Percentiles rank a stretch among this genome's conserved stretches.
phyloP scores from a whole-genome alignment of 2,888 invertebrate genomes.

The Hedychridium roseum region DNA sequence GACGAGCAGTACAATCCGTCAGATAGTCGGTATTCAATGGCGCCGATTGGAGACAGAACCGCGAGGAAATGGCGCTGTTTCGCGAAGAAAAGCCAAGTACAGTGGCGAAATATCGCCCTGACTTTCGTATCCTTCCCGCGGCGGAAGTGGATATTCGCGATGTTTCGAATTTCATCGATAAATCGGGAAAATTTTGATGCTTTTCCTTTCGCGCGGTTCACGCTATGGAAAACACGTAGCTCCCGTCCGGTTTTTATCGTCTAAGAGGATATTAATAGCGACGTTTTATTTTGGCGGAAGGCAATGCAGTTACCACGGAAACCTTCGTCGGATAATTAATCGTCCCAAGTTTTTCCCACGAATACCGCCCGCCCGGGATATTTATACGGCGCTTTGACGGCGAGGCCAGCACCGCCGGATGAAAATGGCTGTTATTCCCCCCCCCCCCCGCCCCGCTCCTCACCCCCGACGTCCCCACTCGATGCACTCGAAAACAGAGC shows the following conservation, averaged over 20 bases:
- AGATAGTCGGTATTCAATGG: neutral
- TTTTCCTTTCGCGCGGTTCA: too few relatives aligned
- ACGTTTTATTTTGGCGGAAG: slow-evolving; percentile 15
- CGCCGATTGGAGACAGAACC: slow-evolving; percentile 10
- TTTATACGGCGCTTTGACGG: slow-evolving; percentile 30
- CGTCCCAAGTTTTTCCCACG: slow-evolving; percentile 9
- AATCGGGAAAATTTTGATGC: too few relatives aligned
- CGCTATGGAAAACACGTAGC: neutral
- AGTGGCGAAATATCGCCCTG: too few relatives aligned
- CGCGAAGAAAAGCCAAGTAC: too few relatives aligned
- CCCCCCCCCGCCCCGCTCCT: too few relatives aligned
- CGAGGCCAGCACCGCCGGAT: too few relatives aligned
- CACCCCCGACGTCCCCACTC: too few relatives aligned
- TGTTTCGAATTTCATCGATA: too few relatives aligned
- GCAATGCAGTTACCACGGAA: slow-evolving; percentile 8
- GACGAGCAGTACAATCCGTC: slow-evolving; percentile 3
- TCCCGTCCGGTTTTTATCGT: slow-evolving; percentile 2
- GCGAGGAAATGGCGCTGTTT: slow-evolving; percentile 12
- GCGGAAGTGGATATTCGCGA: too few relatives aligned
- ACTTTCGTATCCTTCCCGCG: too few relatives aligned
- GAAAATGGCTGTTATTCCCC: too few relatives aligned
- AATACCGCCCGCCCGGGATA: slow-evolving; percentile 13
- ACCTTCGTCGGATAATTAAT: slow-evolving; percentile 18
- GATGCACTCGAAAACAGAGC: too few relatives aligned
- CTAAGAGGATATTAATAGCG: slow-evolving; percentile 21